Evolutionary conservation across 1,140 invertebrate species (phyloP).

Genomic region (Sesamia nonagrioides): DNA sequence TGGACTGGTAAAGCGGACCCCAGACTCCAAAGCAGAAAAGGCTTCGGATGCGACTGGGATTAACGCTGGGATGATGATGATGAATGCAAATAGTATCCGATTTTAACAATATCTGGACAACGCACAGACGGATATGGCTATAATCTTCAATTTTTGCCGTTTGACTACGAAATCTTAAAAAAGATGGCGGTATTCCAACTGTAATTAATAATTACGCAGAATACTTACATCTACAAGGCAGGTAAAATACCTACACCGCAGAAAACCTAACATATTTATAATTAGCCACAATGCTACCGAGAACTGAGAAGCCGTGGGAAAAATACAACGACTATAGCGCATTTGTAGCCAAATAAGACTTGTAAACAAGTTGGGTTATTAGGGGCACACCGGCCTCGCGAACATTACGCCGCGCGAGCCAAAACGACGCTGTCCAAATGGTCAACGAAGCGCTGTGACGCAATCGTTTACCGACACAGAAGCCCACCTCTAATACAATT

Average conservation of each 20-base stretch:
- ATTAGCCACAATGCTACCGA: background rate
- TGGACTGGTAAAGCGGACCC: no score
- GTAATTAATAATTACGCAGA: background rate
- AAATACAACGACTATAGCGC: background rate
- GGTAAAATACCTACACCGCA: background rate
- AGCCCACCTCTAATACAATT: background rate
- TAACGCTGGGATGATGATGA: no score
- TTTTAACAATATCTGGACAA: no score
- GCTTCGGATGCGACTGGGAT: no score
- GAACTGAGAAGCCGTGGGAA: background rate
- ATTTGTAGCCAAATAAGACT: conserved; percentile 22
- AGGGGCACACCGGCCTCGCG: conserved; percentile 7
- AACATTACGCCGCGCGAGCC: background rate
- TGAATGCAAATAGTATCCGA: no score
- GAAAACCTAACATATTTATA: background rate
- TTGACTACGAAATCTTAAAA: no score
- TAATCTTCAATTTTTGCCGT: no score
- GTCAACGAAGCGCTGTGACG: background rate
- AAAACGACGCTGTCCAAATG: background rate
- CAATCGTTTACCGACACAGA: background rate
- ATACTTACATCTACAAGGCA: background rate
- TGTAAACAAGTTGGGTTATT: conserved; percentile 7
- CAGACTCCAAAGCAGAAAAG: no score
- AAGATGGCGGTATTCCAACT: background rate
- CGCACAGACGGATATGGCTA: no score